These are phyloP conservation scores for Antheraea mylitta DNA, from an alignment of 1,140 invertebrate species.

Conservation along the genomic window DNA sequence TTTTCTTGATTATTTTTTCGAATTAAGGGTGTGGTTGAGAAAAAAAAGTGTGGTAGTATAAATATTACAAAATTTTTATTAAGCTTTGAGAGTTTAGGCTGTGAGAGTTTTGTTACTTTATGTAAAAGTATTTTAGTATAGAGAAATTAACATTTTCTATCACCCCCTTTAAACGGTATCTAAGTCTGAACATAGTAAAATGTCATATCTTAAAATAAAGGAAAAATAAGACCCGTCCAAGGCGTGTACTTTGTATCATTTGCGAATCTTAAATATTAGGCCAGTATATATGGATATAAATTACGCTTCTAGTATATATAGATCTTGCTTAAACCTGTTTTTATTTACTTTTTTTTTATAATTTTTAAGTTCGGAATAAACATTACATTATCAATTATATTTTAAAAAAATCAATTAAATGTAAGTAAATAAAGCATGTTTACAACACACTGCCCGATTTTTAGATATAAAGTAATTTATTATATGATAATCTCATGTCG, in stretches of 20 bases:
- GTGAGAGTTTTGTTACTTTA: constrained; percentile 26
- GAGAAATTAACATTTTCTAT: constrained; percentile 1
- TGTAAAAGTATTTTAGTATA: constrained; percentile 10
- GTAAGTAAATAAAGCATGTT: background rate
- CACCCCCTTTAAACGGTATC: constrained; percentile 18
- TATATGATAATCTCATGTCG: constrained; percentile 10
- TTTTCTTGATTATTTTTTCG: constrained; percentile 5
- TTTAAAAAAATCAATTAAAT: too few species aligned
- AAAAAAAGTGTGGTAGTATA: constrained; percentile 13
- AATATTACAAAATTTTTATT: constrained; percentile 24
- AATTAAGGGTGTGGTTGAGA: constrained; percentile 9
- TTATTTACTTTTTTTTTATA: background rate
- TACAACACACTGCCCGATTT: constrained; percentile 18
- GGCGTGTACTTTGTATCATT: constrained; percentile 25
- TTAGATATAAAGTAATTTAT: background rate
- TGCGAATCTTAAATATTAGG: constrained; percentile 19
- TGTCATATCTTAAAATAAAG: constrained; percentile 14
- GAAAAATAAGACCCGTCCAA: constrained; percentile 26
- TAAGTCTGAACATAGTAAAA: constrained; percentile 19
- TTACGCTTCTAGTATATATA: constrained; percentile 10
- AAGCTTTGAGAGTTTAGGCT: constrained; percentile 23
- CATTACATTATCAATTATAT: background rate
- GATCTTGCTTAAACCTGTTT: background rate
- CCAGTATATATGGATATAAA: constrained; percentile 13
- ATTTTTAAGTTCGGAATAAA: background rate